These are phyloP conservation scores for Zosterops lateralis DNA, from an alignment of 2,113 vertebrate genomes.

Conservation along the genomic window DNA sequence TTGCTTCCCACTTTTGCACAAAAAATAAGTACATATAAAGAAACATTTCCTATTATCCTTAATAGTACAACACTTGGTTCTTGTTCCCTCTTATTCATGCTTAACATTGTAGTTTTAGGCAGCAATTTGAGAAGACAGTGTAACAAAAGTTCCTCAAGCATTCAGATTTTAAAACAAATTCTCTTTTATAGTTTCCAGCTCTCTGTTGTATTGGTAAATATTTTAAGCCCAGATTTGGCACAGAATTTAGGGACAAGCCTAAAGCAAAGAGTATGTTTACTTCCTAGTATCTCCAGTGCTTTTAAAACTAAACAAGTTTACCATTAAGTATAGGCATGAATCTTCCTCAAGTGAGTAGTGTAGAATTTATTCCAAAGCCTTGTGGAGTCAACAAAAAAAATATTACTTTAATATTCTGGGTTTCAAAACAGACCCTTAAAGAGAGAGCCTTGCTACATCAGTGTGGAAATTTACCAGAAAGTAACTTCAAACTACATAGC, in stretches of 20 bases:
- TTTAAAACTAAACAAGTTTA: not conserved
- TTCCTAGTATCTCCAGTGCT: not conserved
- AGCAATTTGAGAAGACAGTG: not conserved
- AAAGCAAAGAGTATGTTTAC: not conserved
- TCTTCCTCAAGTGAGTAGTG: not conserved
- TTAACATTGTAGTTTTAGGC: not conserved
- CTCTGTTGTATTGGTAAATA: constrained; percentile 8
- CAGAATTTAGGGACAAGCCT: not conserved
- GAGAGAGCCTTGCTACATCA: not conserved
- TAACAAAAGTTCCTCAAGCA: not conserved
- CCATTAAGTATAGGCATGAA: not conserved
- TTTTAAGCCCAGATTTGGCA: not conserved
- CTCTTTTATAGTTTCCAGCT: not conserved
- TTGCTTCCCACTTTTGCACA: not conserved
- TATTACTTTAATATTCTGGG: not conserved
- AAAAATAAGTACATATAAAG: not conserved
- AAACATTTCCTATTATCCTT: not conserved
- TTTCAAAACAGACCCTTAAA: not conserved
- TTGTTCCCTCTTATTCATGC: not conserved
- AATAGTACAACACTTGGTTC: not conserved
- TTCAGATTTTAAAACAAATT: not conserved
- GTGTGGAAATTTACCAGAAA: not conserved
- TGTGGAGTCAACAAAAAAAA: not conserved
- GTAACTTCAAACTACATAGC: not conserved
- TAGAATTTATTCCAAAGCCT: not conserved